Evolutionary conservation across 2,888 invertebrate species (phyloP), one percentile per base, ranked within the genome.

Genomic region (Octodonta nipae): DNA sequence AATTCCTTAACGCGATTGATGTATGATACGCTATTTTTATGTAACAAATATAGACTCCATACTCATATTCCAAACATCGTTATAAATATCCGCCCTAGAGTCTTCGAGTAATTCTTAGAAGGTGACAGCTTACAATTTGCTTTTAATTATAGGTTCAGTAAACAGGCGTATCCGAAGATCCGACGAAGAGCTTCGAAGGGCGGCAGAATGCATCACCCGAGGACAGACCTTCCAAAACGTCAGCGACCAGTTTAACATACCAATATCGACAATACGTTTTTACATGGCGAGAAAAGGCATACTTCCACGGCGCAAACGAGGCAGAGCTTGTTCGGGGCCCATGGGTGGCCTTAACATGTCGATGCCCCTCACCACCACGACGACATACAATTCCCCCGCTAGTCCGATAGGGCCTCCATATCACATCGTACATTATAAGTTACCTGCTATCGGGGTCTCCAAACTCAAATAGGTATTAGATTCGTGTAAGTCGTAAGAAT

Each of bases 251-350:
- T 86, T 82, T 61, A 82, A 82, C 57, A 85, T 86, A 62, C 86
- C 86, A 36, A 85, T 86, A 43, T 84, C 84, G 15, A 86, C 85
- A 22, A 83, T 86, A 58, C 71, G 83, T 29, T 85, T 85, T 60
- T 86, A 83, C 62, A 86, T 86, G 86, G 85, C 84, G 10, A 70
- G 86, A 40, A 83, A 83, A 55, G 85, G 85, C 2, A 84, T 85
- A 32, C 58, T 86, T 40, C 84, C 84, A 25, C 69, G 75, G 47
- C 75, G 86, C 42, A 76, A 84, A 49, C 70, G 85, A 8, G 85
- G 85, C 0, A 72, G 85, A 16, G 60, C 61, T 3, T 62, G 63
- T 43, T 52, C 57, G 8, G 78, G 74, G 33, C 72, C 78, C 3
- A 36, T 52, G 50, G 48, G 45, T 47, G 24, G 51, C 51, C 25